Percentiles rank a stretch among this genome's conserved stretches.
Evolutionary conservation across 1,140 invertebrate species (phyloP).

Genomic region (Diabrotica virgifera): DNA sequence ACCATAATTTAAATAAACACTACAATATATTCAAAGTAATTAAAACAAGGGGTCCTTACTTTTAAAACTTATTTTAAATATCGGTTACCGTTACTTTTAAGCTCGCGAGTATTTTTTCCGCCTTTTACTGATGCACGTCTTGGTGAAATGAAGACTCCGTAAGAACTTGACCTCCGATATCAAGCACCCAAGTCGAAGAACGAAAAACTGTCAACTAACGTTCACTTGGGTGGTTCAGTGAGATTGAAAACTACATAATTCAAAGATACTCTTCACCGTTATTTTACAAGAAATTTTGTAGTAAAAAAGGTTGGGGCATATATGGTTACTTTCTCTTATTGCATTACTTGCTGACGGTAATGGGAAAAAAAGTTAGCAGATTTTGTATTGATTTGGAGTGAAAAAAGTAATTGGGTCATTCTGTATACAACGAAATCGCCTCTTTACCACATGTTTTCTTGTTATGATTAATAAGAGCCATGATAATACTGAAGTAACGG

Average conservation of each 20-base stretch:
- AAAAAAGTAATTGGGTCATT: no score
- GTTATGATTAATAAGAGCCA: no score
- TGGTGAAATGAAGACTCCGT: neutral
- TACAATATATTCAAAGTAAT: no score
- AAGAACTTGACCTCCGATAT: neutral
- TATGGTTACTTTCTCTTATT: neutral
- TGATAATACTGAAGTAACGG: no score
- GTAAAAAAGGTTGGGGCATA: neutral
- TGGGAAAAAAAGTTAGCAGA: no score
- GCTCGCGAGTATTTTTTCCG: neutral
- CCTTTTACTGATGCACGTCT: neutral
- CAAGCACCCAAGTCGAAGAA: neutral
- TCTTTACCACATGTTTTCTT: no score
- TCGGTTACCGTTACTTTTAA: neutral
- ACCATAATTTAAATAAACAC: no score
- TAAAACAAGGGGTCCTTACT: no score
- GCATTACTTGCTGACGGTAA: no score
- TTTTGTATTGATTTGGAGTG: no score
- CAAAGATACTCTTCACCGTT: neutral
- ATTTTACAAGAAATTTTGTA: neutral
- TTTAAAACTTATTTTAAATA: neutral
- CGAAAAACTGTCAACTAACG: neutral
- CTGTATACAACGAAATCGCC: no score
- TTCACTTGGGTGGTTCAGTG: neutral
- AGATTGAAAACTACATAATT: neutral